Evolutionary conservation across 2,797 vertebrate genomes (phyloP).

Genomic region (Peromyscus nudipes): DNA sequence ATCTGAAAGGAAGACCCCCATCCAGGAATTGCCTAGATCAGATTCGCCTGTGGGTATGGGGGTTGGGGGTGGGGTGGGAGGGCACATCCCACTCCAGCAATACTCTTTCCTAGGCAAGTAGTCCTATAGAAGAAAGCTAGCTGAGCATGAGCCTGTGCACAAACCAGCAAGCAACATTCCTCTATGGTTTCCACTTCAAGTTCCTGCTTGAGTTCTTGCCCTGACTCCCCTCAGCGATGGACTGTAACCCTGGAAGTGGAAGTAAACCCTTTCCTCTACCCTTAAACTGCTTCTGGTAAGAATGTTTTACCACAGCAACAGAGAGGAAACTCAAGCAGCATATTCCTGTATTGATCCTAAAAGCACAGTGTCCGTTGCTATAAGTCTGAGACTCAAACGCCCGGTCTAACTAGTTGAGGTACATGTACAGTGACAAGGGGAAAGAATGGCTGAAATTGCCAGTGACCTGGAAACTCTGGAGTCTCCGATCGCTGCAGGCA

Average conservation of each 20-base stretch:
- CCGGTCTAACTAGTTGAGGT: neutral
- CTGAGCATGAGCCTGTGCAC: neutral
- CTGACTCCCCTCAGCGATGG: neutral
- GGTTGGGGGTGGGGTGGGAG: neutral
- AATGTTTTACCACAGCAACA: neutral
- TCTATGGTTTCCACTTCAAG: neutral
- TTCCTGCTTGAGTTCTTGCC: neutral
- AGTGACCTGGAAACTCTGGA: constrained; percentile 52
- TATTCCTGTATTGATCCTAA: neutral
- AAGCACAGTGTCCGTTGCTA: neutral
- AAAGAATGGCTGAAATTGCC: constrained; percentile 52
- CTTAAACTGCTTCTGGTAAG: neutral
- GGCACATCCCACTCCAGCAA: neutral
- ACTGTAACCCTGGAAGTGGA: neutral
- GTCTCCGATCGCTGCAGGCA: neutral
- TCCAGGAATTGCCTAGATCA: neutral
- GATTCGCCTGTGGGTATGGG: neutral
- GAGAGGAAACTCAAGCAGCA: neutral
- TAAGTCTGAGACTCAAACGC: neutral
- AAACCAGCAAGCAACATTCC: neutral
- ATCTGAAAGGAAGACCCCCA: neutral
- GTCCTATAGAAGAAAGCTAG: neutral
- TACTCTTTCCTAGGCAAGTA: neutral
- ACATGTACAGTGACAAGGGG: neutral
- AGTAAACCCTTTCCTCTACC: neutral